phyloP scores from a whole-genome alignment of 2,113 vertebrate species.

The Phaethon lepturus region DNA sequence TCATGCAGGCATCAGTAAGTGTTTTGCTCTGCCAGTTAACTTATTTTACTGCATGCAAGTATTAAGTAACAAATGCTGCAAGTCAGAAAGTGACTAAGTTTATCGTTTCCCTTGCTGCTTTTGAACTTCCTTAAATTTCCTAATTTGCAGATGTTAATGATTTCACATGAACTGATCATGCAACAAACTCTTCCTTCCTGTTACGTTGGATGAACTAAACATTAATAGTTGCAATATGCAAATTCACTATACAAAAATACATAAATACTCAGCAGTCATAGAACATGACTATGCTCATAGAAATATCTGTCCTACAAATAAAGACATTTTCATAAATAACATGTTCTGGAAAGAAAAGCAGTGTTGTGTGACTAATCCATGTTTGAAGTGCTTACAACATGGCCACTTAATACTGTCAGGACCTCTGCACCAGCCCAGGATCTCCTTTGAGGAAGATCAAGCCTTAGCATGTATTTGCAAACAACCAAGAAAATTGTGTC shows the following conservation, averaged over 20 bases:
- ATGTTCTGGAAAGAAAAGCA: neutral
- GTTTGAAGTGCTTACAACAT: neutral
- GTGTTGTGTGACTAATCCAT: neutral
- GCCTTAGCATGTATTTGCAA: neutral
- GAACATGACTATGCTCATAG: neutral
- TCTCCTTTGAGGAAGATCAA: neutral
- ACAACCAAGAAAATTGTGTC: neutral
- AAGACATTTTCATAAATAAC: neutral
- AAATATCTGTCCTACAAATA: neutral
- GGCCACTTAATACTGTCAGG: neutral
- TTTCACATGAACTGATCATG: neutral
- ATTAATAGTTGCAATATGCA: neutral
- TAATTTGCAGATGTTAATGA: neutral
- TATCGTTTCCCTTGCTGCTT: neutral
- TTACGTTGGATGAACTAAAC: neutral
- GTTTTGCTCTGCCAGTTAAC: neutral
- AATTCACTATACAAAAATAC: neutral
- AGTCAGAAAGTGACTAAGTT: neutral
- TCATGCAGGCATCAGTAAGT: neutral
- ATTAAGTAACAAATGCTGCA: neutral
- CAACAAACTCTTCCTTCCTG: conserved; percentile 28
- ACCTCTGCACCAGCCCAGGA: neutral
- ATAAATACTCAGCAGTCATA: neutral
- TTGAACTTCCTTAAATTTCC: conserved; percentile 25
- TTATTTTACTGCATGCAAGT: neutral